A percentile compares a stretch with the other conserved stretches of the same genome.
phyloP scores from a whole-genome alignment of 2,113 vertebrate species.

The Nansenia antarctica region DNA sequence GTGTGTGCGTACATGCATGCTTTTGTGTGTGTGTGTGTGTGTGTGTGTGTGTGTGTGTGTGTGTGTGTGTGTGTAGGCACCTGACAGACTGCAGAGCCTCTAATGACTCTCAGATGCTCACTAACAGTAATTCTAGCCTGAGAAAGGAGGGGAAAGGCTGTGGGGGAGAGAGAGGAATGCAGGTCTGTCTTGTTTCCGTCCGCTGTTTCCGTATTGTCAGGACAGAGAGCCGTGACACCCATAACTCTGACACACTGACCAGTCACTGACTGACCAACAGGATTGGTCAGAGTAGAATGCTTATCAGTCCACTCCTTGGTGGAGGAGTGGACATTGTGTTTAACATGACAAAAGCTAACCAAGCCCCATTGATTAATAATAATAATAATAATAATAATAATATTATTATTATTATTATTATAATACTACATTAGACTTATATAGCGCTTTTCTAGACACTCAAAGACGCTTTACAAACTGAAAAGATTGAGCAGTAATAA shows the following conservation, averaged over 20 bases:
- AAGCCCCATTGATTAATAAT: too few species aligned
- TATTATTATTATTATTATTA: too few species aligned
- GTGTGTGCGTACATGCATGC: slow-evolving; percentile 24
- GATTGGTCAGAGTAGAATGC: background rate
- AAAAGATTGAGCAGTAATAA: too few species aligned
- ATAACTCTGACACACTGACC: background rate
- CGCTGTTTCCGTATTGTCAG: slow-evolving; percentile 72
- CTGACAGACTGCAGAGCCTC: slow-evolving; percentile 88
- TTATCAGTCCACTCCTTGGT: too few species aligned
- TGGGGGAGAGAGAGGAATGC: slow-evolving; percentile 73
- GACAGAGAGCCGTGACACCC: slow-evolving; percentile 68
- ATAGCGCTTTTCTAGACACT: too few species aligned
- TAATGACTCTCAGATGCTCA: slow-evolving; percentile 96
- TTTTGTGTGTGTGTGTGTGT: slow-evolving; percentile 20
- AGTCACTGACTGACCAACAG: background rate
- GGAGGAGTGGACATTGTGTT: too few species aligned
- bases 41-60: slow-evolving; percentile 28
- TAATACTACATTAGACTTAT: too few species aligned
- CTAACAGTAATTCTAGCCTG: slow-evolving; percentile 88
- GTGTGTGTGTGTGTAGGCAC: slow-evolving; percentile 73
- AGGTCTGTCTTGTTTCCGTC: slow-evolving; percentile 80
- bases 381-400: too few species aligned
- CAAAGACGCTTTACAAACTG: too few species aligned
- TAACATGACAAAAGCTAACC: too few species aligned
- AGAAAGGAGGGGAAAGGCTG: slow-evolving; percentile 77